These are phyloP conservation scores for Falco naumanni DNA, from an alignment of 2,797 vertebrate genomes.

Conservation along the genomic window DNA sequence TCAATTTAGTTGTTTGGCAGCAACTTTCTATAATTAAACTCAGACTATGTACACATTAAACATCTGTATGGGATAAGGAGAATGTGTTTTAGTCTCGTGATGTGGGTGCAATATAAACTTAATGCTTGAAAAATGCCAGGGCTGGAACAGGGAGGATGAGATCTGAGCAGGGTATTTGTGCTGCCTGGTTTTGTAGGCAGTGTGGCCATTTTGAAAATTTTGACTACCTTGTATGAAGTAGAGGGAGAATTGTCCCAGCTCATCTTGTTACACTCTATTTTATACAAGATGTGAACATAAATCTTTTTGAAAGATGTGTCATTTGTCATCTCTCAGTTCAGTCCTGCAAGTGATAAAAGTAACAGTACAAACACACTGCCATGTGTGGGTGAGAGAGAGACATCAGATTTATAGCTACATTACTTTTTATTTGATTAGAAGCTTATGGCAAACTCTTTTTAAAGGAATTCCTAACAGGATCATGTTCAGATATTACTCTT, in stretches of 20 bases:
- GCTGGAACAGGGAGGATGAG: neutral
- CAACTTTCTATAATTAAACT: neutral
- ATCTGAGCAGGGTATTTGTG: accelerated
- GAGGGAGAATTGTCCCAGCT: neutral
- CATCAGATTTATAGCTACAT: neutral
- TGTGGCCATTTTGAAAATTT: neutral
- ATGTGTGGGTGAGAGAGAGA: neutral
- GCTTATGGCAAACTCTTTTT: neutral
- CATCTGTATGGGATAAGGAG: neutral
- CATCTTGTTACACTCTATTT: neutral
- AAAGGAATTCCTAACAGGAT: neutral
- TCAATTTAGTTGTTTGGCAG: neutral
- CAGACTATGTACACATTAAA: neutral
- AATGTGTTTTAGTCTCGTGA: neutral
- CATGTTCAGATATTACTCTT: neutral
- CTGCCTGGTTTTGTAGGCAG: neutral
- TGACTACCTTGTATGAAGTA: neutral
- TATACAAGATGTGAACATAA: neutral
- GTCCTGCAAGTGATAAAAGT: neutral
- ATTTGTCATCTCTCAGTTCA: neutral
- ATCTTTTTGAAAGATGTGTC: neutral
- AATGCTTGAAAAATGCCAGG: neutral
- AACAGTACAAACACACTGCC: neutral
- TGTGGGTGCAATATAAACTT: neutral
- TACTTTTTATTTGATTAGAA: neutral